Evolutionary conservation across 2,113 vertebrate species (phyloP), one percentile per base, ranked within the genome.

Genomic region (human (Homo sapiens)): DNA sequence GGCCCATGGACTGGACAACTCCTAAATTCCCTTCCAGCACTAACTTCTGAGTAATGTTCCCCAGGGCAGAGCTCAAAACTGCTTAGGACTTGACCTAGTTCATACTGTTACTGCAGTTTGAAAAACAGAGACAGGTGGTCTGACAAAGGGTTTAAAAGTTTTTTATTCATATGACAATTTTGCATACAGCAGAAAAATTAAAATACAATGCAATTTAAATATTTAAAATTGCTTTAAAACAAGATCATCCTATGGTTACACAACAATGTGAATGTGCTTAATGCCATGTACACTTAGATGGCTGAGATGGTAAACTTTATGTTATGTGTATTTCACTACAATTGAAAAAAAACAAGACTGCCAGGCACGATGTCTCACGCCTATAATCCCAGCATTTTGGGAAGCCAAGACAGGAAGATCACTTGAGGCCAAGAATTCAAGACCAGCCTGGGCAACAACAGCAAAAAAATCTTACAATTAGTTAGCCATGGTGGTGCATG

Each of bases 121-220:
- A 96, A 76, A 91, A 93, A 89, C 0, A 73, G 40, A 84, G 57
- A 87, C 25, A 93, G 57, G n/a, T 66, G 12, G 9, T 84, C 70
- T 93, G 76, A 90, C 61, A 94, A 87, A 94, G 80, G 4, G 61
- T 73, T 96, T 83, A 13, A 88, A 92, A 64, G 55, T 27, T 73
- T 93, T 90, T 73, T 59, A 59, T 68, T 85, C 10, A 50, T 59
- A 40, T 57, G 22, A 55, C 23, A 78, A 43, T 43, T 84, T 85
- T 95, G 68, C 79, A 81, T 86, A 93, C 86, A 48, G 43, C 55
- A 52, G 40, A 59, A 40, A 72, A 59, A 52, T 88, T 45, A 86
- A 59, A 57, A 82, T 76, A 61, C 38, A 96, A 82, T 64, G 43
- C 43, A 78, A 93, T 86, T 64, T 92, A 87, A 85, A 78, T 80